A percentile compares a stretch with the other conserved stretches of the same genome.
These are phyloP conservation scores for Pituophis catenifer DNA, from an alignment of 2,113 vertebrate species.

Conservation along the genomic window DNA sequence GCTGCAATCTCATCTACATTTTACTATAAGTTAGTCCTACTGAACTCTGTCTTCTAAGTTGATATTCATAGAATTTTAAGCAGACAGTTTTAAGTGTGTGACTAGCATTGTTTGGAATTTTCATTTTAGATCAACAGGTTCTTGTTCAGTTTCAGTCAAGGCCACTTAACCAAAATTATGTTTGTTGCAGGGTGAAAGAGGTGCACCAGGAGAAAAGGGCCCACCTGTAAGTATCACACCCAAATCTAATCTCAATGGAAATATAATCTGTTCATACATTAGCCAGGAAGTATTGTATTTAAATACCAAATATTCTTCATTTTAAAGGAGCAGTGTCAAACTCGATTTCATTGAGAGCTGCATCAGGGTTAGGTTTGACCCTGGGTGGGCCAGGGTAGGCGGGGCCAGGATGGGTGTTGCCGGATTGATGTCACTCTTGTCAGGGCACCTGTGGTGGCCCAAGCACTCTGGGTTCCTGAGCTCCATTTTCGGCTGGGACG, in stretches of 20 bases:
- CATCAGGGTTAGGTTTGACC: too few species aligned
- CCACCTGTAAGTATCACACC: constrained; percentile 85
- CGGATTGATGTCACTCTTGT: too few species aligned
- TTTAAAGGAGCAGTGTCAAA: not conserved
- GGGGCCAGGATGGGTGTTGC: too few species aligned
- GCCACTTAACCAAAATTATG: constrained; percentile 43
- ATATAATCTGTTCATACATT: not conserved
- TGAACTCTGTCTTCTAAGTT: not conserved
- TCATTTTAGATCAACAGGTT: not conserved
- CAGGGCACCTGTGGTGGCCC: too few species aligned
- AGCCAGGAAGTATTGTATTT: not conserved
- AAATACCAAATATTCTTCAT: not conserved
- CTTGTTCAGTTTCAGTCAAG: not conserved
- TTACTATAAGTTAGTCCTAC: not conserved
- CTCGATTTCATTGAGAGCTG: too few species aligned
- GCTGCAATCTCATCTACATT: not conserved
- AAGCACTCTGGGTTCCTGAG: too few species aligned
- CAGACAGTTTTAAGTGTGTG: not conserved
- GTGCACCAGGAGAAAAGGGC: constrained; percentile 86
- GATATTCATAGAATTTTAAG: not conserved
- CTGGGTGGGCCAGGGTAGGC: too few species aligned
- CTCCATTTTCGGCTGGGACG: too few species aligned
- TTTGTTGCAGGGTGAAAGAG: constrained; percentile 87
- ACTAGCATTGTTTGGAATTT: not conserved
- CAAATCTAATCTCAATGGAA: not conserved